A percentile compares a stretch with the other conserved stretches of the same genome.
Evolutionary conservation across 2,888 invertebrate genomes (phyloP).

Genomic region (Phengaris arion): DNA sequence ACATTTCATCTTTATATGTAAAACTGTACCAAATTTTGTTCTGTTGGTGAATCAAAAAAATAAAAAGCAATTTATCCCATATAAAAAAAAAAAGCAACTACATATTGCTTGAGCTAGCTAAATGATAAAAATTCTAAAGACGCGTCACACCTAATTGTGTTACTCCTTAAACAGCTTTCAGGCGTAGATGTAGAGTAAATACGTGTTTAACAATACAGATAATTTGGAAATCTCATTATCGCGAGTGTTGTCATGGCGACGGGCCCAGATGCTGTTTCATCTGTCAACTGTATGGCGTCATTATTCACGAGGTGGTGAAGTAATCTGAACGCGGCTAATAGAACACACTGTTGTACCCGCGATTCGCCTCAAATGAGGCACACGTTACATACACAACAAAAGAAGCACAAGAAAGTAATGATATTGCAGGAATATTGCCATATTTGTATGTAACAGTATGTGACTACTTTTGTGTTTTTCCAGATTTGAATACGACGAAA

Average conservation of each 20-base stretch:
- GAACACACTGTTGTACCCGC: conserved; percentile 64
- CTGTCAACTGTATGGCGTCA: conserved; percentile 65
- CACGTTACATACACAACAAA: conserved; percentile 10
- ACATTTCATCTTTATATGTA: too few relatives aligned
- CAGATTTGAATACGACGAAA: neutral
- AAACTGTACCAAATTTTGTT: too few relatives aligned
- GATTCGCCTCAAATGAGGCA: conserved; percentile 63
- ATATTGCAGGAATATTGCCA: neutral
- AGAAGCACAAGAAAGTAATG: neutral
- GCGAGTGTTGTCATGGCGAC: conserved; percentile 61
- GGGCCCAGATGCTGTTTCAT: conserved; percentile 66
- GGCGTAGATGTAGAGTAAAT: conserved; percentile 6
- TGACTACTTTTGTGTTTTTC: neutral
- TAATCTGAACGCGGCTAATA: conserved; percentile 74
- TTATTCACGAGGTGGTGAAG: conserved; percentile 64
- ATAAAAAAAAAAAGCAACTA: too few relatives aligned
- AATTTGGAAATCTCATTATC: conserved; percentile 58
- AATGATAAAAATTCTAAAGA: neutral
- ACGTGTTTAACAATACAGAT: conserved; percentile 42
- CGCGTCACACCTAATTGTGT: neutral
- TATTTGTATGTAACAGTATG: conserved; percentile 4
- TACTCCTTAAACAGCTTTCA: conserved; percentile 3
- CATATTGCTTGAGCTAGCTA: too few relatives aligned
- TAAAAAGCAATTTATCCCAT: too few relatives aligned
- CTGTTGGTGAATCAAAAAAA: too few relatives aligned